Evolutionary conservation across 2,113 vertebrate genomes (phyloP), one percentile per base, ranked within the genome.

Genomic region (Axis porcinus): DNA sequence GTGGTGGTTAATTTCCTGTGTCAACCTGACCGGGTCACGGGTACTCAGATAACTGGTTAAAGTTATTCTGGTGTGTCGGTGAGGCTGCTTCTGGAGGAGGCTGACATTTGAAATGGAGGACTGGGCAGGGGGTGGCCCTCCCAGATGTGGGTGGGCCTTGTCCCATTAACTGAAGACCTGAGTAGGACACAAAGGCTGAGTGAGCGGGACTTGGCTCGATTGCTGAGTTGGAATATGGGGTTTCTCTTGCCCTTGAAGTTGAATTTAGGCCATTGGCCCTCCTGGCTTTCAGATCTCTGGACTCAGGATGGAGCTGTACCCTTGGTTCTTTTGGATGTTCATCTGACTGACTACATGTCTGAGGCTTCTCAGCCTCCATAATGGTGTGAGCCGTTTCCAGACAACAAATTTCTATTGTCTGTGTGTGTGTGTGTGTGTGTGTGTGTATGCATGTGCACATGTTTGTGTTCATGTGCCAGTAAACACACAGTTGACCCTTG

Each of bases 371-470:
- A 90, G 64, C 25, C 17, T 52, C 9, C 27, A 76, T 52, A 52
- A 84, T 58, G 33, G n/a, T 33, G 45, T 90, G 33, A 60, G 14
- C 3, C 33, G 52, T 52, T 95, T 74, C 25, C n/a, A 52, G 17
- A 43, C 83, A 58, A 14, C 36, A 84, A 47, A 76, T 90, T 50
- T 62, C 28, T 19, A 19, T 2, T 47, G 5, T 78, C 7, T 78
- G 7, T 89, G 23, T 74, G 6, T 62, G 47, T 50, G 47, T 50
- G 47, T 50, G 23, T 54, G 15, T 55, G 23, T 10, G 12, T 15
- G 15, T 2, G n/a, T n/a, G n/a, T n/a, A n/a, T n/a, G 2, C 4
- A 2, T 19, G 12, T 11, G 25, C 36, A 25, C 10, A n/a, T 40
- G 10, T 36, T 2, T 62, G 7, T 50, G 11, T n/a, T 21, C 28